Evolutionary conservation across 92 coral and sea anemone species (phyloP), one percentile per base, ranked within the genome.

Genomic region (Porites divaricata): DNA sequence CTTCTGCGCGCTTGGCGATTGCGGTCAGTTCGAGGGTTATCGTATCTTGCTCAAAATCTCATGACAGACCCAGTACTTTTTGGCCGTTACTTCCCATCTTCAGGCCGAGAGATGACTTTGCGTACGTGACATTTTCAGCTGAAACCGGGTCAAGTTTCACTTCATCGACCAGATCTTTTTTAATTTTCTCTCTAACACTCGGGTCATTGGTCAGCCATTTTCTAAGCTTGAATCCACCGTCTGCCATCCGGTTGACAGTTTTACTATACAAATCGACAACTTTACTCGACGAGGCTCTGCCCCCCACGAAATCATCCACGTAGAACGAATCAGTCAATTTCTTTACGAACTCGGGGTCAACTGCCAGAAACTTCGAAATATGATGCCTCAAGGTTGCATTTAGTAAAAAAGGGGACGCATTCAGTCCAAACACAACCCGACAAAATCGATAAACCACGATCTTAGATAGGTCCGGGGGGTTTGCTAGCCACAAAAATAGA

Each of bases 361-460:
- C 78, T 7, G 13, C 62, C 56, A 9, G 26, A 10, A 25, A 61
- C 84, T 79, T 79, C 35, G 84, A 64, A 41, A 79, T 65, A 26
- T 79, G 84, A 63, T 79, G 84, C 73, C 84, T 79, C 73, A 79
- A 66, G 13, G 84, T 79, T 23, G 72, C 61, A 66, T 79, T 79
- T 16, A 79, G 69, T 62, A 61, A n/a, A 35, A 78, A 78, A 26
- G 83, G 84, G 22, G 73, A 79, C n/a, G 84, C 84, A 64, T 79
- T 79, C 45, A 35, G 45, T 35, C 45, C 45, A 35, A 35, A 35
- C 45, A 35, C 45, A 35, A 35, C 45, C 3, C 57, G 76, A 64
- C 84, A 63, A 52, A 79, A 66, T 41, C 77, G 52, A 10, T 79
- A 66, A 13, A 25, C 86, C 10, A 51, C 78, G 15, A 81, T 77